Evolutionary conservation across 2,888 invertebrate species (phyloP).

Genomic region (Siphonodentalium dalli): DNA sequence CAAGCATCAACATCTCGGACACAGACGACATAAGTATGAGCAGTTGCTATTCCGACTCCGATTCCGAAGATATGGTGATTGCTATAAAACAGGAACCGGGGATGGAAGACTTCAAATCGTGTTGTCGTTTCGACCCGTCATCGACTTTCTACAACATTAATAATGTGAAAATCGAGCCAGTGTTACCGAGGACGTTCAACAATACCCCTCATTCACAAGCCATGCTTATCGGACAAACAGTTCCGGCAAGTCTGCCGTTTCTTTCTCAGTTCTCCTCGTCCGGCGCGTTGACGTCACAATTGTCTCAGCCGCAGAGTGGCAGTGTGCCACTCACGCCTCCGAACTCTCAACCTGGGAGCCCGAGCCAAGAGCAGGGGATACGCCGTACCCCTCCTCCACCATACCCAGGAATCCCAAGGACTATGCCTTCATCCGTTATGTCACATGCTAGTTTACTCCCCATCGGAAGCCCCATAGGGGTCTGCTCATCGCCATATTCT

Average conservation of each 20-base stretch:
- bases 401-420: constrained; percentile 44
- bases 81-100: constrained; percentile 43
- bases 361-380: constrained; percentile 38
- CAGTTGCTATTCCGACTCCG: constrained; percentile 23
- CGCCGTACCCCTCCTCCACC: constrained; percentile 54
- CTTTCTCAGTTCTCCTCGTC: constrained; percentile 33
- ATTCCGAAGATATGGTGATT: constrained; percentile 28
- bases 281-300: constrained; percentile 28
- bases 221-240: constrained; percentile 22
- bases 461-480: constrained; percentile 19
- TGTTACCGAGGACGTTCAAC: constrained; percentile 30
- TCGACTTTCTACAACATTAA: constrained; percentile 31
- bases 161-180: constrained; percentile 35
- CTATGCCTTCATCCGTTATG: constrained; percentile 6
- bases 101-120: constrained; percentile 45
- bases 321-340: constrained; percentile 53
- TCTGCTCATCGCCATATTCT: constrained; percentile 11
- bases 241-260: constrained; percentile 32
- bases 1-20: constrained; percentile 48
- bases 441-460: constrained; percentile 10
- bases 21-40: constrained; percentile 10
- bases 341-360: constrained; percentile 55
- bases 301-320: constrained; percentile 11
- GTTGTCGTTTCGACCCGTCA: constrained; percentile 44
- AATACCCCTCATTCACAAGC: constrained; percentile 39